A percentile compares a stretch with the other conserved stretches of the same genome.
These are phyloP conservation scores for Eristalis intricaria DNA, from an alignment of 2,888 invertebrate genomes.

Conservation along the genomic window DNA sequence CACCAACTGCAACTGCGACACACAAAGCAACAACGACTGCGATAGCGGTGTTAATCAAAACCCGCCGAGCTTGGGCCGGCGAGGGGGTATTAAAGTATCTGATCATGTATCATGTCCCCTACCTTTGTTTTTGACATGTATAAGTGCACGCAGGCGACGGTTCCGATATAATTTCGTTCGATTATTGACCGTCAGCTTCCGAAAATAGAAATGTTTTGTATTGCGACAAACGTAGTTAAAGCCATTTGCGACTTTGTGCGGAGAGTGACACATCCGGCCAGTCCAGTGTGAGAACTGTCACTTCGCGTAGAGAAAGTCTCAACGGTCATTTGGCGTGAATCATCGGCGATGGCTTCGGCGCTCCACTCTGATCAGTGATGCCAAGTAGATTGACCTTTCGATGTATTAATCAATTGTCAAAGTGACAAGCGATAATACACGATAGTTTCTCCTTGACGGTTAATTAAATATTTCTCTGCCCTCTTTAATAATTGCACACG, in stretches of 20 bases:
- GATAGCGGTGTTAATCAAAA: background rate
- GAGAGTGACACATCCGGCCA: background rate
- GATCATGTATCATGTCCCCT: background rate
- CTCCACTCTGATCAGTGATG: background rate
- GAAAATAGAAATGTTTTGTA: background rate
- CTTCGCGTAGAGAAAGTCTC: background rate
- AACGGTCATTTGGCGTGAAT: background rate
- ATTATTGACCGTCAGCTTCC: background rate
- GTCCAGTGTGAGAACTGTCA: background rate
- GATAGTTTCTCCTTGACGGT: background rate
- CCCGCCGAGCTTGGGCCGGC: background rate
- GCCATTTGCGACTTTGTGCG: background rate
- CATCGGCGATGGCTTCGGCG: background rate
- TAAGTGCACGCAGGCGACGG: background rate
- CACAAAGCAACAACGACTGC: background rate
- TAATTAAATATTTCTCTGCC: background rate
- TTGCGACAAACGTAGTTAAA: background rate
- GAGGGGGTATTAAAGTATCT: background rate
- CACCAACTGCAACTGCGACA: background rate
- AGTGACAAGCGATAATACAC: background rate
- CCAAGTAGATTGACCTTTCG: background rate
- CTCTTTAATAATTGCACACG: background rate
- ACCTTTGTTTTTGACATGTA: background rate
- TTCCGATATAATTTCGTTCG: background rate
- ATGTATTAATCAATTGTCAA: background rate